A percentile compares a stretch with the other conserved stretches of the same genome.
phyloP scores from a whole-genome alignment of 2,888 invertebrate genomes.

The Eristalis intricaria region DNA sequence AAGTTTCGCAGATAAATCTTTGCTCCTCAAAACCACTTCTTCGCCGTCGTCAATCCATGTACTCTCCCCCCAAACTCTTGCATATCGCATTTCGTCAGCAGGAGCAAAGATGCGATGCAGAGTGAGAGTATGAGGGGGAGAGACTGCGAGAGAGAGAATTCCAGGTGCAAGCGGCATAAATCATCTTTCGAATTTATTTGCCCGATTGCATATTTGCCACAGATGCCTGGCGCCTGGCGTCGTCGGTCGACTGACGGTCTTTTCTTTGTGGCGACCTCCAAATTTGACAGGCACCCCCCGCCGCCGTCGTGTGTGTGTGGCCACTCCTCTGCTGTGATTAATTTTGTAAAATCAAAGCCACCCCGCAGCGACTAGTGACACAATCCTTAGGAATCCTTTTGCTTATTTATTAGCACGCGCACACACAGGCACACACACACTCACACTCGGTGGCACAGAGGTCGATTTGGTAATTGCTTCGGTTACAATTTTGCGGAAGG shows the following conservation, averaged over 20 bases:
- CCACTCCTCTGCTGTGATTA: constrained; percentile 11
- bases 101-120: background rate
- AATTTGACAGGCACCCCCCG: background rate
- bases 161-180: constrained; percentile 65
- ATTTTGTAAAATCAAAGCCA: constrained; percentile 51
- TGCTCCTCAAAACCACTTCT: constrained; percentile 29
- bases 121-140: background rate
- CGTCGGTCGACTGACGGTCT: constrained; percentile 18
- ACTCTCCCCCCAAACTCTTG: constrained; percentile 16
- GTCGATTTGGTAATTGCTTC: constrained; percentile 64
- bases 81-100: constrained; percentile 59
- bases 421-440: background rate
- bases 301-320: background rate
- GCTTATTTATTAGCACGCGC: constrained; percentile 34
- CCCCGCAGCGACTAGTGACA: constrained; percentile 4
- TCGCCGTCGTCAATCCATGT: constrained; percentile 5
- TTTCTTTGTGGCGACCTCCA: background rate
- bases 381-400: constrained; percentile 32
- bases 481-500: constrained; percentile 60
- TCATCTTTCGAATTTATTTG: constrained; percentile 62
- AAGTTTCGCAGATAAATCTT: constrained; percentile 66
- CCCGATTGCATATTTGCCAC: constrained; percentile 58
- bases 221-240: constrained; percentile 58
- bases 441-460: constrained; percentile 6
- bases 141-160: background rate